Evolutionary conservation across 2,113 vertebrate species (phyloP), one percentile per base, ranked within the genome.

Genomic region (Oryzias celebensis): DNA sequence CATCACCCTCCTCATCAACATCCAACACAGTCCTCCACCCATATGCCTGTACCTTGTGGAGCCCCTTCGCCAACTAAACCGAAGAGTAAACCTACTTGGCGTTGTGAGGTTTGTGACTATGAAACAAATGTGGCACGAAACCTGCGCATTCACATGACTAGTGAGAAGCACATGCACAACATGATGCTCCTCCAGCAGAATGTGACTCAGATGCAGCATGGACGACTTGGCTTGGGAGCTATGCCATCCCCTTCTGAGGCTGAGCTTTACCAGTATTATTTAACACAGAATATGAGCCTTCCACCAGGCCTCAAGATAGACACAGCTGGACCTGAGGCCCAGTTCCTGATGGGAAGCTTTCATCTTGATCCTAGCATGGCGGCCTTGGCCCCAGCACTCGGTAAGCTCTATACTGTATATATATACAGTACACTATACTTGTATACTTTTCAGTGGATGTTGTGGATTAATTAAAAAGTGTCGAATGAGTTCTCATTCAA

Each of bases 91-190:
- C 96, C 97, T 43, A 98, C 96, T 4, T 99, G 97, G 97, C 92
- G 97, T 58, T 99, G 97, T 36, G 97, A 99, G 90, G 97, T 99
- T 60, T 99, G 97, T 17, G 97, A 99, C 85, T 99, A 99, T 0
- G 97, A 99, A 89, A 99, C 97, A 87, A 99, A 98, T 24, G 97
- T 98, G 70, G 97, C 97, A 1, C 91, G 97, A 31, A 99, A 99
- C 92, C 93, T 99, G 14, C 96, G 97, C 62, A 99, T 99, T 74
- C 97, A 99, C 91, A 99, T 99, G 97, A 99, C 97, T 76, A 99
- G 97, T 55, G 97, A 99, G 93, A 99, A 99, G 92, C 97, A 99
- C 93, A 99, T 99, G 96, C 97, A 99, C 80, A 99, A 99, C 74
- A 98, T 98, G 96, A 92, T 98, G 96, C 90, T 99, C 23, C 93